Evolutionary conservation across 2,113 vertebrate genomes (phyloP).

Genomic region (Baryphthengus martii): DNA sequence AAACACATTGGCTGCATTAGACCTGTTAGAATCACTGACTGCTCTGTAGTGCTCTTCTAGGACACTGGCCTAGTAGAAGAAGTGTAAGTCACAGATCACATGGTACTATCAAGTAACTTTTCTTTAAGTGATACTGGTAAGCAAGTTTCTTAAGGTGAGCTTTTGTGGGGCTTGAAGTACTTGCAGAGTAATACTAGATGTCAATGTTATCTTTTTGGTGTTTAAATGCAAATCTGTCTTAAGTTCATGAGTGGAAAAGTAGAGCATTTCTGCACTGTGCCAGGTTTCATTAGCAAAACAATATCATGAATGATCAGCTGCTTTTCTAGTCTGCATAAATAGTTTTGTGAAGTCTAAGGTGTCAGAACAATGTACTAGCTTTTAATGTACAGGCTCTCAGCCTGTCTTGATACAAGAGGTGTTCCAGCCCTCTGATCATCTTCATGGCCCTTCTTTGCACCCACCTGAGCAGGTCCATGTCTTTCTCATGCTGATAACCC

Average conservation of each 20-base stretch:
- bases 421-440: too few species aligned
- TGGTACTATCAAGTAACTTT: neutral
- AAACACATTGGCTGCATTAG: neutral
- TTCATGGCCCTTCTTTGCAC: too few species aligned
- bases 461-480: too few species aligned
- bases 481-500: too few species aligned
- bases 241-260: neutral
- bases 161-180: neutral
- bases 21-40: neutral
- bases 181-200: neutral
- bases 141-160: neutral
- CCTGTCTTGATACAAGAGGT: too few species aligned
- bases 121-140: neutral
- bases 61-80: neutral
- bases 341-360: neutral
- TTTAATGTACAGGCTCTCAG: too few species aligned
- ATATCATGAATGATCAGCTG: neutral
- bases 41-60: neutral
- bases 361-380: neutral
- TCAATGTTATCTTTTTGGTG: neutral
- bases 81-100: neutral
- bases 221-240: neutral
- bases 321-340: neutral
- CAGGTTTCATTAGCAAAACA: neutral
- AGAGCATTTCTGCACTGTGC: neutral